A percentile compares a stretch with the other conserved stretches of the same genome.
These are phyloP conservation scores for Sus cebifrons DNA, from an alignment of 2,797 vertebrate species.

Conservation along the genomic window DNA sequence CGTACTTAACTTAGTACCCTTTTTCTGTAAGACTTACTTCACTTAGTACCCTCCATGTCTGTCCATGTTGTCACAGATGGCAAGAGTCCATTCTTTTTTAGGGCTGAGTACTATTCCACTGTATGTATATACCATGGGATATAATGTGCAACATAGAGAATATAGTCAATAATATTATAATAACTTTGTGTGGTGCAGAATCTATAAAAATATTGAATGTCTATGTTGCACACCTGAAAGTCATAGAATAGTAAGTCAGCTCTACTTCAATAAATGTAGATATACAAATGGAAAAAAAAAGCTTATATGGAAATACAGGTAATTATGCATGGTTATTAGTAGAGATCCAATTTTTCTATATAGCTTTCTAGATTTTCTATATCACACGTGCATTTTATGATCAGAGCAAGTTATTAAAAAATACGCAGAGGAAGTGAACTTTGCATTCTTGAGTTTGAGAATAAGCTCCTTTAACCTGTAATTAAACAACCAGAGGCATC, in stretches of 20 bases:
- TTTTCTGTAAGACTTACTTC: no score
- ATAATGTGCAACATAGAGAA: neutral
- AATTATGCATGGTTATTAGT: neutral
- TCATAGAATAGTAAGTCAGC: neutral
- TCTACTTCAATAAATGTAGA: neutral
- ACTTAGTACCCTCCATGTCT: neutral
- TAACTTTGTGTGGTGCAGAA: neutral
- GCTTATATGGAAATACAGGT: neutral
- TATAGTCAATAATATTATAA: neutral
- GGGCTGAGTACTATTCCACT: neutral
- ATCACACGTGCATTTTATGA: neutral
- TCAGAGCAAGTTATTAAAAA: conserved; percentile 1
- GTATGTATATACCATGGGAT: neutral
- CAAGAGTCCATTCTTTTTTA: neutral
- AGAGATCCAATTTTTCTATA: neutral
- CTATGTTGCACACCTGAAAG: neutral
- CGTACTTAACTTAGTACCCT: no score
- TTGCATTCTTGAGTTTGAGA: neutral
- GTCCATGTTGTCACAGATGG: neutral
- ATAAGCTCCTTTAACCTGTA: neutral
- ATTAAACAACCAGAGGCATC: neutral
- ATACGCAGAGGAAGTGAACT: neutral
- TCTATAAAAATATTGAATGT: neutral
- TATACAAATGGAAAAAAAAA: neutral
- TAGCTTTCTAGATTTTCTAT: conserved; percentile 31